phyloP scores from a whole-genome alignment of 2,888 invertebrate genomes.

The Amphipyra tragopoginis region DNA sequence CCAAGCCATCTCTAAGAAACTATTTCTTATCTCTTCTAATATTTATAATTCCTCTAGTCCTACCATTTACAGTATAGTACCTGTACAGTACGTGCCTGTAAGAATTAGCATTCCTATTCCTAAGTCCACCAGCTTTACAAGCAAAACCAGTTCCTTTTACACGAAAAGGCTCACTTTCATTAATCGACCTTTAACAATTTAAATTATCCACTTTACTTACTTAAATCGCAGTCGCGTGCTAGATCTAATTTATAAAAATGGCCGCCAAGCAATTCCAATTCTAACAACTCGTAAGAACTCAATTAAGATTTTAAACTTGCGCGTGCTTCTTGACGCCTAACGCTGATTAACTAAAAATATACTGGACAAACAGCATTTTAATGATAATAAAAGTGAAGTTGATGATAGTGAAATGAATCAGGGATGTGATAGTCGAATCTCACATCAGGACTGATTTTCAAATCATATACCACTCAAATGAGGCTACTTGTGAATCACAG shows the following conservation, averaged over 20 bases:
- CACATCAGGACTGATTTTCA: not conserved
- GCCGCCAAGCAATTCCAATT: conserved; percentile 74
- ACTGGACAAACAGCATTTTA: conserved; percentile 48
- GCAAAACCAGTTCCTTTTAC: conserved; percentile 43
- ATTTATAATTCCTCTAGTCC: not conserved
- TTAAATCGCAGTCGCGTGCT: conserved; percentile 78
- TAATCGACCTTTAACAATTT: conserved; percentile 61
- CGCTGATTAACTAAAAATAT: conserved; percentile 57
- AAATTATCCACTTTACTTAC: conserved; percentile 62
- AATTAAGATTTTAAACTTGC: conserved; percentile 82
- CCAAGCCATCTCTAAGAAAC: too few species aligned
- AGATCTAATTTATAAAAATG: conserved; percentile 85
- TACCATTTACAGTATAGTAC: not conserved
- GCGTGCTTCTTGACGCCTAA: conserved; percentile 58
- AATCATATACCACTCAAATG: too few species aligned
- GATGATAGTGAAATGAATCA: conserved; percentile 6
- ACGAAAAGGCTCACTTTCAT: conserved; percentile 58
- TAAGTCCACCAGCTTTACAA: conserved; percentile 34
- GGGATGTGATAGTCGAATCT: conserved; percentile 9
- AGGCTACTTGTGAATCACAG: too few species aligned
- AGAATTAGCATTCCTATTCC: conserved; percentile 33
- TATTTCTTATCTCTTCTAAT: too few species aligned
- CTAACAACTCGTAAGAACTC: conserved; percentile 85
- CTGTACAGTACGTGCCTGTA: not conserved
- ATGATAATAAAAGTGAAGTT: conserved; percentile 30